A percentile compares a stretch with the other conserved stretches of the same genome.
Evolutionary conservation across 2,113 vertebrate genomes (phyloP).

Genomic region (Rhizomys pruinosus): DNA sequence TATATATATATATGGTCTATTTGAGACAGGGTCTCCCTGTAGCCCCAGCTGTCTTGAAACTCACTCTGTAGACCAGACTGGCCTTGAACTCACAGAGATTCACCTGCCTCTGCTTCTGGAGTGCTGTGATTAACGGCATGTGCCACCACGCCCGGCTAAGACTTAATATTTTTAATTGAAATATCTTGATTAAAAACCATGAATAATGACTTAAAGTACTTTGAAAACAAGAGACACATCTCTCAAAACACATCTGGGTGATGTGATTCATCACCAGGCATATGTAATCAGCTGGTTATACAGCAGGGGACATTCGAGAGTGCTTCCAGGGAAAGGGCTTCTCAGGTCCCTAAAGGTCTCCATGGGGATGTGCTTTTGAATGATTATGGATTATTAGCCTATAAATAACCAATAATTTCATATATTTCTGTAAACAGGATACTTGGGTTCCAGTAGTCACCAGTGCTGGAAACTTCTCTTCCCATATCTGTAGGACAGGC

Average conservation of each 20-base stretch:
- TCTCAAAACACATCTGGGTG: neutral
- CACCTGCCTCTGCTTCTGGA: too few species aligned
- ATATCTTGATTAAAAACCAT: neutral
- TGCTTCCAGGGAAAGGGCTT: neutral
- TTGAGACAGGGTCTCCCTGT: too few species aligned
- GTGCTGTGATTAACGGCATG: too few species aligned
- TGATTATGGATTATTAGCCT: neutral
- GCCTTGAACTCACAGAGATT: too few species aligned
- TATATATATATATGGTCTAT: too few species aligned
- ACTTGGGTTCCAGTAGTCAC: neutral
- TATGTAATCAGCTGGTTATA: neutral
- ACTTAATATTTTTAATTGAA: neutral
- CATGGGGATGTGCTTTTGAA: neutral
- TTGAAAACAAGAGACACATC: neutral
- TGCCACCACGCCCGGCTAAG: too few species aligned
- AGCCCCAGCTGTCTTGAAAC: too few species aligned
- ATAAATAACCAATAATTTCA: neutral
- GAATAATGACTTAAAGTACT: neutral
- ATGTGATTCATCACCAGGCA: neutral
- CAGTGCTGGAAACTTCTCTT: neutral
- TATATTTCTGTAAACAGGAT: neutral
- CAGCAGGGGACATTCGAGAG: neutral
- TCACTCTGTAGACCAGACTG: too few species aligned
- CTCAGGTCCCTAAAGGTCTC: neutral
- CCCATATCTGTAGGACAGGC: neutral